Percentiles rank a stretch among this genome's conserved stretches.
Conservation (phyloP, 2,113 vertebrate species). For the Calidris pugnax region DNA sequence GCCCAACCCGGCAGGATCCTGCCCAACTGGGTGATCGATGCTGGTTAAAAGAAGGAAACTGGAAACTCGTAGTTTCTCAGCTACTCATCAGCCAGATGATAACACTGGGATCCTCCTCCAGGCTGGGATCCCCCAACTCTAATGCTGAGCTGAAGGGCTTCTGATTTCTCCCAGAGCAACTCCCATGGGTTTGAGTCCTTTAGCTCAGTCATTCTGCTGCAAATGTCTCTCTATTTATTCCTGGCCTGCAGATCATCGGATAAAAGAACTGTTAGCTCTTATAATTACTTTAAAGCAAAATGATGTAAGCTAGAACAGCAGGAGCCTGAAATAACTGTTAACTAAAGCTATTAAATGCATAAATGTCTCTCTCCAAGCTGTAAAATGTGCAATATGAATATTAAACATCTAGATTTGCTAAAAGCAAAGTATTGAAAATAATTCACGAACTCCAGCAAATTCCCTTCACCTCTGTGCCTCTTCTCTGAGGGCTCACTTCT, state of each 20-base stretch:
- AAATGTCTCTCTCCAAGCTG: conserved; percentile 58
- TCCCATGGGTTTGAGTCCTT: neutral
- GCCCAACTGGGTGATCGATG: neutral
- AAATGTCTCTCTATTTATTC: conserved; percentile 9
- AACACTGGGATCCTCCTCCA: neutral
- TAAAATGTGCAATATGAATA: conserved; percentile 61
- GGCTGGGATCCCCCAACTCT: neutral
- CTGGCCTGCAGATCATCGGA: conserved; percentile 45
- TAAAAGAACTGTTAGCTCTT: conserved; percentile 58
- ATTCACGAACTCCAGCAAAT: neutral
- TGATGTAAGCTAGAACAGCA: conserved; percentile 60
- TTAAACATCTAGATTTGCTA: conserved; percentile 42
- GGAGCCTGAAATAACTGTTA: conserved; percentile 63
- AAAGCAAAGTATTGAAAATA: neutral
- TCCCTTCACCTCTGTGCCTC: neutral
- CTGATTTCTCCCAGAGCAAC: neutral
- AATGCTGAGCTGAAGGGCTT: neutral
- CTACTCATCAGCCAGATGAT: neutral
- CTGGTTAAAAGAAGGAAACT: neutral
- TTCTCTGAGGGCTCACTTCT: neutral
- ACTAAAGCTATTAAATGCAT: conserved; percentile 71
- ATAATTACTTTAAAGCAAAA: conserved; percentile 67
- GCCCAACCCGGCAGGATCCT: neutral
- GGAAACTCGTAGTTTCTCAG: neutral
- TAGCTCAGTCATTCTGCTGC: conserved; percentile 21